Evolutionary conservation across 1,140 invertebrate genomes (phyloP).

Genomic region (Zaprionus inermis): DNA sequence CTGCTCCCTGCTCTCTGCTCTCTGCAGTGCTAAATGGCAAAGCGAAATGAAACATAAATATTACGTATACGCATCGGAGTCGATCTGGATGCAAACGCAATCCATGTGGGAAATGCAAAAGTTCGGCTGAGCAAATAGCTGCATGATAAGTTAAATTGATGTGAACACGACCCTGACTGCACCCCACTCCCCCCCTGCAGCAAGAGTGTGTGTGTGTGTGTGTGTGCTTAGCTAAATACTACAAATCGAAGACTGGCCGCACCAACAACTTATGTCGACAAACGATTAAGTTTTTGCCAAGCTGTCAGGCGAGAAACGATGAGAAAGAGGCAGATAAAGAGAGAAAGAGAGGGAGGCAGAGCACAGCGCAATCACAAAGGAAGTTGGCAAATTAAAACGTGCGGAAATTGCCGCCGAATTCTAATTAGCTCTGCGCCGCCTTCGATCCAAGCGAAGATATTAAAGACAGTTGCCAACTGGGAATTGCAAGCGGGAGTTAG

Average conservation of each 20-base stretch:
- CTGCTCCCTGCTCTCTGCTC: background rate
- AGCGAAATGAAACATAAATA: slow-evolving; percentile 77
- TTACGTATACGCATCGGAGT: slow-evolving; percentile 61
- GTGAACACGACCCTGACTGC: slow-evolving; percentile 18
- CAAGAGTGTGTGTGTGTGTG: no score
- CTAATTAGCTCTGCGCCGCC: slow-evolving; percentile 75
- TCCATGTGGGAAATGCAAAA: slow-evolving; percentile 72
- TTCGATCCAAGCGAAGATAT: background rate
- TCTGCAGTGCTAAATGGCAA: slow-evolving; percentile 14
- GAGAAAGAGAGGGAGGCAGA: background rate
- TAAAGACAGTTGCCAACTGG: background rate
- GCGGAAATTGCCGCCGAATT: slow-evolving; percentile 68
- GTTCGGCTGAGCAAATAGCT: slow-evolving; percentile 56
- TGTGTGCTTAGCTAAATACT: slow-evolving; percentile 56
- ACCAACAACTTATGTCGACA: slow-evolving; percentile 40
- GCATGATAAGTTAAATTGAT: slow-evolving; percentile 76
- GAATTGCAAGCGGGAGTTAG: background rate
- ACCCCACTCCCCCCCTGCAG: background rate
- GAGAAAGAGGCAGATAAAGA: background rate
- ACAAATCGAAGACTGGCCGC: slow-evolving; percentile 57
- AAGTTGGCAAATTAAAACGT: slow-evolving; percentile 74
- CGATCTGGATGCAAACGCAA: slow-evolving; percentile 33
- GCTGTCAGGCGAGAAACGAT: slow-evolving; percentile 18
- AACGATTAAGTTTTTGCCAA: slow-evolving; percentile 70
- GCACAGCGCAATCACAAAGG: slow-evolving; percentile 53